These are phyloP conservation scores for Orestias chungarensis DNA, from an alignment of 2,797 vertebrate species.

Conservation along the genomic window DNA sequence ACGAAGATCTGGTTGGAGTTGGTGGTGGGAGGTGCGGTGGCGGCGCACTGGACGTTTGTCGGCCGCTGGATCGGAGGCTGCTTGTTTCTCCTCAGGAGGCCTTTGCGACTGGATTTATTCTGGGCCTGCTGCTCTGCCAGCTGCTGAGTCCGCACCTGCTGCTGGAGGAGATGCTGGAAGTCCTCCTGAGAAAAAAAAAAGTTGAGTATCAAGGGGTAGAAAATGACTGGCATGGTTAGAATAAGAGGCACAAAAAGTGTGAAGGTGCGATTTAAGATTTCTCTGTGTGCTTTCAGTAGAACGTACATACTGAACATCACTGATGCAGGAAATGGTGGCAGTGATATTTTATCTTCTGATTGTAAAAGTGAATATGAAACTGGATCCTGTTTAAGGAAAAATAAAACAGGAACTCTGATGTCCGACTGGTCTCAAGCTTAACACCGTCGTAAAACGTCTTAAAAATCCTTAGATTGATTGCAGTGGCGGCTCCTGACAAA, in stretches of 20 bases:
- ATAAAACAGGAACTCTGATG: too few relatives aligned
- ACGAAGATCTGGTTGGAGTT: slow-evolving; percentile 55
- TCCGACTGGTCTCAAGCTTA: too few relatives aligned
- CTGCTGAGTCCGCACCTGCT: slow-evolving; percentile 82
- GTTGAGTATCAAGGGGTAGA: neutral
- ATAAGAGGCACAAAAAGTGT: too few relatives aligned
- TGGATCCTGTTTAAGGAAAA: too few relatives aligned
- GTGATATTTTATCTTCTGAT: too few relatives aligned
- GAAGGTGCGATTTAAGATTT: neutral
- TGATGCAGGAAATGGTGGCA: neutral
- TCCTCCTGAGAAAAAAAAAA: slow-evolving; percentile 79
- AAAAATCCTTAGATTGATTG: too few relatives aligned
- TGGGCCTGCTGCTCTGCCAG: slow-evolving; percentile 74
- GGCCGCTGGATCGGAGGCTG: slow-evolving; percentile 53
- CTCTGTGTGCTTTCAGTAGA: neutral
- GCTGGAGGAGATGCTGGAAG: slow-evolving; percentile 79
- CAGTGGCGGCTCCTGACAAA: too few relatives aligned
- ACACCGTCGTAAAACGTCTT: too few relatives aligned
- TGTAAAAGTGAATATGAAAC: too few relatives aligned
- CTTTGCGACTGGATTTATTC: slow-evolving; percentile 71
- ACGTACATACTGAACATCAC: neutral
- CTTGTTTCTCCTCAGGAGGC: slow-evolving; percentile 67
- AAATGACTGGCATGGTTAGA: too few relatives aligned
- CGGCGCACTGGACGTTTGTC: neutral
- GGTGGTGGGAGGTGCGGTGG: slow-evolving; percentile 2